Conservation (phyloP, 1,140 invertebrate genomes). For the Eciton burchellii region DNA sequence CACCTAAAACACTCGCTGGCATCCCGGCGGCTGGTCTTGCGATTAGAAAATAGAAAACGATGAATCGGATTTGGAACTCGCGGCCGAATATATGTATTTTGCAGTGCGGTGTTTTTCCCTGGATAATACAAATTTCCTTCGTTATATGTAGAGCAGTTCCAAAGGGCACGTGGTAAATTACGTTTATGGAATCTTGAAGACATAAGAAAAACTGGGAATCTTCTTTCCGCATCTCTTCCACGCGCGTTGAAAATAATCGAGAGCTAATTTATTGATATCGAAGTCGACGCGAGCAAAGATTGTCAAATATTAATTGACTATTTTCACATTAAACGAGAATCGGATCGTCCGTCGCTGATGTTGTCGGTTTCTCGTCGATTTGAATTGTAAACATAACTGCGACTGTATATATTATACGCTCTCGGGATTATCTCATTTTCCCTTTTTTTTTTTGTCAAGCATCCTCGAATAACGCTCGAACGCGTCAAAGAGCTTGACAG, state of each 20-base stretch:
- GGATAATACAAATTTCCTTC: too few species aligned
- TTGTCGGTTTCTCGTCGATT: slow-evolving; percentile 52
- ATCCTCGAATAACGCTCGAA: background rate
- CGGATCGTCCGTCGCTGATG: slow-evolving; percentile 17
- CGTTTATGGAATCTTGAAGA: too few species aligned
- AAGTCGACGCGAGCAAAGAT: slow-evolving; percentile 14
- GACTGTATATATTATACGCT: slow-evolving; percentile 38
- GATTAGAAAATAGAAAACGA: too few species aligned
- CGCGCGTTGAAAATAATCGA: background rate
- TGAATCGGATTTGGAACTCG: too few species aligned
- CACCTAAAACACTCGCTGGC: too few species aligned
- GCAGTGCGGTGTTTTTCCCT: too few species aligned
- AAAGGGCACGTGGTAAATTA: too few species aligned
- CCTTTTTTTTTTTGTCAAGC: background rate
- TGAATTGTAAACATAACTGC: slow-evolving; percentile 42
- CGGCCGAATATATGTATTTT: too few species aligned
- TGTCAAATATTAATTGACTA: background rate
- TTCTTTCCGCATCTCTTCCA: background rate
- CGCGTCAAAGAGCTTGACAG: too few species aligned
- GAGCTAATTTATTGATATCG: slow-evolving; percentile 24
- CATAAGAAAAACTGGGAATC: background rate
- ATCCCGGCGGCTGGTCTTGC: too few species aligned
- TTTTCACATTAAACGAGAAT: slow-evolving; percentile 30
- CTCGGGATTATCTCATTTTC: too few species aligned
- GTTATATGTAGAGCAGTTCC: too few species aligned